phyloP scores from a whole-genome alignment of 92 coral and sea anemone species.

The Palythoa caribaeorum region DNA sequence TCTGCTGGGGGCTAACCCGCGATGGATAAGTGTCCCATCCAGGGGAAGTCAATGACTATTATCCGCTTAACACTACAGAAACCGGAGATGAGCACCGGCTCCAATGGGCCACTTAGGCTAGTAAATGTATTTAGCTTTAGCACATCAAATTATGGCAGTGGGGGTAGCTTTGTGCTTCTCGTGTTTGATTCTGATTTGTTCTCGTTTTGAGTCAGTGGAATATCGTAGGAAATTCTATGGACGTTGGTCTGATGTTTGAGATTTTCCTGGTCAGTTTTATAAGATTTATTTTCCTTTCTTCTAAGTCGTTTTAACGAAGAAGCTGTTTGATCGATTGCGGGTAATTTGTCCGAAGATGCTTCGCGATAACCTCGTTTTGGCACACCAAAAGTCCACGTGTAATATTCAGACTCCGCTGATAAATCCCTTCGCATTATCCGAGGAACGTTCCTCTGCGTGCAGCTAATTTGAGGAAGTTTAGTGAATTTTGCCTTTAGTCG shows the following conservation, averaged over 20 bases:
- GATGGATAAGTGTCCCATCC: too few species aligned
- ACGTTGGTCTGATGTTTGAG: neutral
- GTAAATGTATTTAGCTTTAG: too few species aligned
- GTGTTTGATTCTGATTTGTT: neutral
- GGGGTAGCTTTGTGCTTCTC: neutral
- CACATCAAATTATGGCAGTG: neutral
- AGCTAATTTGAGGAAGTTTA: constrained; percentile 67
- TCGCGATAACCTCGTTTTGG: constrained; percentile 50
- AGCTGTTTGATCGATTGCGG: constrained; percentile 28
- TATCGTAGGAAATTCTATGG: constrained; percentile 9
- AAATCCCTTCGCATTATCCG: constrained; percentile 68
- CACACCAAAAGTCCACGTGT: constrained; percentile 85
- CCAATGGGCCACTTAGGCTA: too few species aligned
- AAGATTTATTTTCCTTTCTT: neutral
- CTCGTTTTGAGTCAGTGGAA: neutral
- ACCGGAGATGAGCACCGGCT: too few species aligned
- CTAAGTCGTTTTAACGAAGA: neutral
- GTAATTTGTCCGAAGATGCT: neutral
- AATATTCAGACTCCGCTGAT: constrained; percentile 85
- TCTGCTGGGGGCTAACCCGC: too few species aligned
- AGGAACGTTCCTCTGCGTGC: constrained; percentile 77
- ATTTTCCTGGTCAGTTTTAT: neutral
- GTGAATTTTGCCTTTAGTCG: constrained; percentile 73
- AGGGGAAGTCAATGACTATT: too few species aligned
- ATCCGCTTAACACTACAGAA: too few species aligned